Base-by-base conservation (phyloP, 2,797 vertebrate species). In the Poeciliopsis paucimaculata region DNA sequence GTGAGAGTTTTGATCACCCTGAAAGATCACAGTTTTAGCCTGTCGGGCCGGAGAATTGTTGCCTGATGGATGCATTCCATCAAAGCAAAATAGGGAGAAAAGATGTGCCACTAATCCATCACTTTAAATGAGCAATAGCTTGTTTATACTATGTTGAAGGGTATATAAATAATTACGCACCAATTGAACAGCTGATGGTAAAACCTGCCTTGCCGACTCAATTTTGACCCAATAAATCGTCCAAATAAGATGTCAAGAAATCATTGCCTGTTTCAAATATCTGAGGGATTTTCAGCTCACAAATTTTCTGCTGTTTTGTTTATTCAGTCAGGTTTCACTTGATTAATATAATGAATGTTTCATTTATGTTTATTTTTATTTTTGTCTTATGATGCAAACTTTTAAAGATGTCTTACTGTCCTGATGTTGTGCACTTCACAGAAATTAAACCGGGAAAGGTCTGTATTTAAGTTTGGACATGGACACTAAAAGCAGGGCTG, bases 91-190 rank as follows among this genome's bases (percentile, higher is more conserved):
- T 49, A 75, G 80, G 71, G 80, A 83, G 77, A 81, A 89, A 81
- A 90, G 88, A 90, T 87, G 79, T 53, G 88, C 76, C 43, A 9
- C 36, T 53, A 11, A 87, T 94, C 85, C 88, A 88, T 93, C 92
- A 93, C 84, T 82, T 89, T 83, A 89, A 92, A 92, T 85, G 89
- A 90, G 84, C 89, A 81, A 92, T 94, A 68, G 78, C 89, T 94
- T 88, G 89, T 91, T 84, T 89, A 79, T 77, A 86, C 88, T 88
- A 86, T 85, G 84, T 76, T 81, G 85, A 88, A 82, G 75, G 87
- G 60, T 71, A 36, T 34, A 76, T 91, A 89, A 92, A 84, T 93
- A 93, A 91, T 92, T 89, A 80, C 75, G 46, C 83, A 82, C 83
- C 80, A 66, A 73, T 90, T 91, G 86, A 88, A 34, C 66, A 79